phyloP scores from a whole-genome alignment of 2,113 vertebrate genomes.

The Peromyscus leucopus region DNA sequence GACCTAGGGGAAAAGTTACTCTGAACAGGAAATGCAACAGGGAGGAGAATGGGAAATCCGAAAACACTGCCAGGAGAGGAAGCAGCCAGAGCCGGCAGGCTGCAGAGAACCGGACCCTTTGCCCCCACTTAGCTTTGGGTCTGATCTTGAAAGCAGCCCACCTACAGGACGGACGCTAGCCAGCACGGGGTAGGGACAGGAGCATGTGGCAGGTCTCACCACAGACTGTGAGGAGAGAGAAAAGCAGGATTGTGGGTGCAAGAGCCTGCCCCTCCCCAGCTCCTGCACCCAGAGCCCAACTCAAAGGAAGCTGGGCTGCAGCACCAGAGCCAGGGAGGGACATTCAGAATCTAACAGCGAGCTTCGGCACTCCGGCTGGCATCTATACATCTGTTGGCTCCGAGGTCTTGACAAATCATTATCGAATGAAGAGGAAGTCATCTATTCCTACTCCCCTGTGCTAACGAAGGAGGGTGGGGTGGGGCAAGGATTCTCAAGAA shows the following conservation, averaged over 20 bases:
- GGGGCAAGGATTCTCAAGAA: neutral
- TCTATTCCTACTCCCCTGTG: neutral
- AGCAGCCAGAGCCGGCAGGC: neutral
- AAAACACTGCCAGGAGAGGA: conserved; percentile 55
- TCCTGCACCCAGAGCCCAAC: neutral
- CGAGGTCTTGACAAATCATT: neutral
- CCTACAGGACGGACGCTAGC: neutral
- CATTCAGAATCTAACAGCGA: neutral
- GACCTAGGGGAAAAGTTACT: conserved; percentile 53
- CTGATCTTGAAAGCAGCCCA: neutral
- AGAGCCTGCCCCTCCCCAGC: neutral
- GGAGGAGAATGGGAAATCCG: conserved; percentile 72
- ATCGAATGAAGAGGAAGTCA: neutral
- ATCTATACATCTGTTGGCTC: neutral
- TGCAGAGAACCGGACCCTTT: neutral
- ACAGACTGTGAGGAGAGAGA: conserved; percentile 6
- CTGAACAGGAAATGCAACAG: conserved; percentile 64
- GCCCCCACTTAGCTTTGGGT: neutral
- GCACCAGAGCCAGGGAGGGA: accelerated
- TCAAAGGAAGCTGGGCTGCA: neutral
- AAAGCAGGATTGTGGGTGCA: neutral
- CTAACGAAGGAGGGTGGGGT: neutral
- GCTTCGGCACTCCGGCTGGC: neutral
- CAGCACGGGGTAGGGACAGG: neutral
- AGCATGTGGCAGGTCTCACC: neutral